Percentiles rank a stretch among this genome's conserved stretches.
These are phyloP conservation scores for Crenuchus spilurus DNA, from an alignment of 2,797 vertebrate species.

Conservation along the genomic window DNA sequence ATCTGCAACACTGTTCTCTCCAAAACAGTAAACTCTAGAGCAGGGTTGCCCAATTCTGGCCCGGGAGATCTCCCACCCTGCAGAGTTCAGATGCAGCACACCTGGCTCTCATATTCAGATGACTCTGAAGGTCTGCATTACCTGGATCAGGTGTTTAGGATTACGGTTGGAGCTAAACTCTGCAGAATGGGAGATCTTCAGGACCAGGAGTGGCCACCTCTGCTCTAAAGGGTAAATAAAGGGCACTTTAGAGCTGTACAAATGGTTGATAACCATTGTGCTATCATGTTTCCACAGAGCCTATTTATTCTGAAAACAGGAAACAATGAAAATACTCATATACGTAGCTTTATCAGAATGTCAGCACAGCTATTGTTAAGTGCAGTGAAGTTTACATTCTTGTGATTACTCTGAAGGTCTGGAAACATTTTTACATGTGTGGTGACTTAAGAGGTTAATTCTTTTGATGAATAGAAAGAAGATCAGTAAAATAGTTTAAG, in stretches of 20 bases:
- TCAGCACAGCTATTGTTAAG: conserved; percentile 14
- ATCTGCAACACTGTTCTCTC: neutral
- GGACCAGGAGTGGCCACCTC: no score
- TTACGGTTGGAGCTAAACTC: no score
- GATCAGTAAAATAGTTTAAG: neutral
- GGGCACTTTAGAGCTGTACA: conserved; percentile 9
- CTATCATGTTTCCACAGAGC: conserved; percentile 32
- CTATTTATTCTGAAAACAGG: conserved; percentile 20
- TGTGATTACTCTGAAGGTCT: conserved; percentile 32
- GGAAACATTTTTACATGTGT: conserved; percentile 18
- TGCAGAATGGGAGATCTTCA: no score
- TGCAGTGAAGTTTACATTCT: conserved; percentile 38
- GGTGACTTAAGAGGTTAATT: neutral
- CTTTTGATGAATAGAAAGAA: neutral
- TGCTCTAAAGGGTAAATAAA: conserved; percentile 28
- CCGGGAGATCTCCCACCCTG: no score
- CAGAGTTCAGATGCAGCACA: no score
- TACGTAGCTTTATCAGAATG: conserved; percentile 43
- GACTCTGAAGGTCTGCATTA: no score
- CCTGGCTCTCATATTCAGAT: no score
- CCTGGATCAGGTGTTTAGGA: no score
- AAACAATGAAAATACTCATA: conserved; percentile 35
- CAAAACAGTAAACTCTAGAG: no score
- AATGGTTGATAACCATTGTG: conserved; percentile 24
- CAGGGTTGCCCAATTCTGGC: no score